Base-by-base conservation (phyloP, 2,113 vertebrate genomes). In the Oplegnathus fasciatus region DNA sequence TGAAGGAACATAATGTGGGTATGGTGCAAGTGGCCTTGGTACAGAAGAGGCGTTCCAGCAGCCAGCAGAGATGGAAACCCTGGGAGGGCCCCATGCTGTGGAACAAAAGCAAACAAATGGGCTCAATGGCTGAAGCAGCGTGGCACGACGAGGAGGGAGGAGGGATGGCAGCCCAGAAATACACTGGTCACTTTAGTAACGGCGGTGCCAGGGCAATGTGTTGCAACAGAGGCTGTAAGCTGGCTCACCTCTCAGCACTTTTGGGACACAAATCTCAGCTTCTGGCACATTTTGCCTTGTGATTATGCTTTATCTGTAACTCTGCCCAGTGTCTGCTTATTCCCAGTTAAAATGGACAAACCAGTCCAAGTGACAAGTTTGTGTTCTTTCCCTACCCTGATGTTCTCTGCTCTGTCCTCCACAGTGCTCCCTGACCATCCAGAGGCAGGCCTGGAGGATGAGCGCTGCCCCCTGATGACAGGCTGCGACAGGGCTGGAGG, bases 401-500 rank as follows among this genome's bases (percentile, higher is more conserved):
- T 60, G 10, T 64, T 17, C 0, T 10, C 8, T 20, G 2, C 55
- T n/a, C 9, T 69, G 34, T 74, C 28, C 20, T 24, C 60, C 22
- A 2, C 92, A 96, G 95, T 80, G 20, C 82, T 94, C 34, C 93
- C 93, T 0, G 87, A 91, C 1, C 70, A 80, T 46, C 87, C 90
- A 11, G 94, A 96, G 34, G 88, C 94, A 15, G 96, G 93, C 34
- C 83, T 94, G 46, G 95, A 93, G 80, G 95, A 96, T 13, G 88
- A 94, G 72, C 93, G 84, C 32, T 96, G 96, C 67, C 95, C 95
- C 7, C 86, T 96, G 83, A 85, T 94, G 82, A 94, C 91, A 2
- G 96, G 96, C 50, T 96, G 96, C 13, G 92, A 95, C 80, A 91
- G 68, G 78, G 90, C 90, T 1, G 93, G 87, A 55, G 93, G 81